Percentiles rank a stretch among this genome's conserved stretches.
Conservation (phyloP, 2,113 vertebrate species). For the Corvus cornix region DNA sequence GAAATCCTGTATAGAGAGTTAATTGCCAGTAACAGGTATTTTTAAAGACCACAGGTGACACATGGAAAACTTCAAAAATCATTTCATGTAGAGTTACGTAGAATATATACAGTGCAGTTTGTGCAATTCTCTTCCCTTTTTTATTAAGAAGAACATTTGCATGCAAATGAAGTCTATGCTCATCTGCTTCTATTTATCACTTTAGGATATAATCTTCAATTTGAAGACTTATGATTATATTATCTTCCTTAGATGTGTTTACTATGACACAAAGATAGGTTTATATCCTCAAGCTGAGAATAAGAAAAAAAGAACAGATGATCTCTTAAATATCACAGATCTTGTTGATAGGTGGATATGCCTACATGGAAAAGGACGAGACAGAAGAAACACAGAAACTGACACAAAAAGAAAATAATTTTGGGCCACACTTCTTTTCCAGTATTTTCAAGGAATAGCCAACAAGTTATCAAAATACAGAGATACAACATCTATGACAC, state of each 20-base stretch:
- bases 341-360: background rate
- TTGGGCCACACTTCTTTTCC: background rate
- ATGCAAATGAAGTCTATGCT: background rate
- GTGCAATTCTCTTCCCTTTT: background rate
- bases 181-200: background rate
- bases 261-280: background rate
- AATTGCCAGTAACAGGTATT: background rate
- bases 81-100: background rate
- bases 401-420: background rate
- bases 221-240: background rate
- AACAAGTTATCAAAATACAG: background rate
- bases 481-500: background rate
- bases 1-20: background rate
- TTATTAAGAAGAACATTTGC: background rate
- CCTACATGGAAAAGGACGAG: background rate
- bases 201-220: background rate
- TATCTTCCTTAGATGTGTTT: background rate
- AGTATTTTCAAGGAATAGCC: background rate
- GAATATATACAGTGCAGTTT: background rate
- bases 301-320: background rate
- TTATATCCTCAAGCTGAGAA: background rate
- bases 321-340: background rate
- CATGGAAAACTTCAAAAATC: background rate
- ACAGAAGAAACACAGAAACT: background rate
- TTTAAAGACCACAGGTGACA: background rate